Conservation (phyloP, 2,888 invertebrate species). For the Lasioglossum calceatum region DNA sequence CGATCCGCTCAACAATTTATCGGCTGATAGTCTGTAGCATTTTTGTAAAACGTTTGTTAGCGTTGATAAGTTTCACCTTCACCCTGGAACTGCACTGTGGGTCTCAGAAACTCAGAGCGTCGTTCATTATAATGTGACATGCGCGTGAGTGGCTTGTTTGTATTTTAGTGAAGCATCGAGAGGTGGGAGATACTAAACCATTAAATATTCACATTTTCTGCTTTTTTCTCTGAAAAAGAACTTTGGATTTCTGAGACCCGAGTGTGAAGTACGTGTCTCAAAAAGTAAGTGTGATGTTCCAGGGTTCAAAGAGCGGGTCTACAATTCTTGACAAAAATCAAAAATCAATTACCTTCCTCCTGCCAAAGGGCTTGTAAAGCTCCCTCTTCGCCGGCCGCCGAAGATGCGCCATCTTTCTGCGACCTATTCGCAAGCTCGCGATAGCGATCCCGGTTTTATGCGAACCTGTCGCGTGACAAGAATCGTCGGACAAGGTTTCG, state of each 20-base stretch:
- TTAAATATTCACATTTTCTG: no score
- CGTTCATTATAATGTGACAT: no score
- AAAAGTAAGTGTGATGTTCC: no score
- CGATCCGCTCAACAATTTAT: neutral
- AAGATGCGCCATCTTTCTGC: conserved; percentile 79
- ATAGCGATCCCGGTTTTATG: neutral
- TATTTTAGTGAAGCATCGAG: no score
- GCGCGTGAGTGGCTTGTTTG: no score
- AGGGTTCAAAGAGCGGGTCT: no score
- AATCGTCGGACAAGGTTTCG: conserved; percentile 24
- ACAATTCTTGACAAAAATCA: neutral
- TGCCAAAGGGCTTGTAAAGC: conserved; percentile 82
- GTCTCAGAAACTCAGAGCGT: no score
- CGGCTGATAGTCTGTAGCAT: neutral
- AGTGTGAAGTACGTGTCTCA: no score
- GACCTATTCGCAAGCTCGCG: neutral
- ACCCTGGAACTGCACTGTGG: no score
- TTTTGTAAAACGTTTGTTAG: neutral
- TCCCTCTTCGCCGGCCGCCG: conserved; percentile 79
- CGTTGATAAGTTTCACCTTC: neutral
- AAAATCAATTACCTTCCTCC: conserved; percentile 78
- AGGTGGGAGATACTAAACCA: no score
- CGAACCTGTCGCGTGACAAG: neutral
- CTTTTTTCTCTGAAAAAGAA: no score
- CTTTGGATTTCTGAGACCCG: no score